Conservation (phyloP, 2,797 vertebrate species). For the Enteromius viviparus region DNA sequence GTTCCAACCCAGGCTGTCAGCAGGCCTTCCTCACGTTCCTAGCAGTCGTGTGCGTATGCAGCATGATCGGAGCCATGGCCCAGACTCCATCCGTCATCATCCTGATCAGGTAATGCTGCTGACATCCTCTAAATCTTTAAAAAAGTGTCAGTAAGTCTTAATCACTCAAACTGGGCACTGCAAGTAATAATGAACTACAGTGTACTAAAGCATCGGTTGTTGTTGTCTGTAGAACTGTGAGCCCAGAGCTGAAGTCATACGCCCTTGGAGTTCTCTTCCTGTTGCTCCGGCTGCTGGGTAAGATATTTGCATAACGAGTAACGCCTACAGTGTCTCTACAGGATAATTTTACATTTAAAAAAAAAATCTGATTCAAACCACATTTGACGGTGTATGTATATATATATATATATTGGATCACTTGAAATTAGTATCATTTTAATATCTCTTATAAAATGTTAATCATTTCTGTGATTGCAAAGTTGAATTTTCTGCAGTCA, state of each 20-base stretch:
- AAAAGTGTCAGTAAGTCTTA: neutral
- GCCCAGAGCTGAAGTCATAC: constrained; percentile 96
- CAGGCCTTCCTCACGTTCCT: constrained; percentile 96
- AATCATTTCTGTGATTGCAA: too few relatives aligned
- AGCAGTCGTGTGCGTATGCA: constrained; percentile 95
- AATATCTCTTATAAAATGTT: too few relatives aligned
- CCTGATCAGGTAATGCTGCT: constrained; percentile 86
- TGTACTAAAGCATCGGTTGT: constrained; percentile 15
- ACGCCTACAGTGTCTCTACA: neutral
- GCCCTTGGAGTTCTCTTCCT: constrained; percentile 96
- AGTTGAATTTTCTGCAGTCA: neutral
- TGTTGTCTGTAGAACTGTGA: constrained; percentile 86
- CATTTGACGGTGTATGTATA: too few relatives aligned
- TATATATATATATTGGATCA: neutral
- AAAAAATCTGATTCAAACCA: too few relatives aligned
- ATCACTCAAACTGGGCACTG: neutral
- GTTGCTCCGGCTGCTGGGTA: constrained; percentile 92
- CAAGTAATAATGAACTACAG: neutral
- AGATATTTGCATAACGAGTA: constrained; percentile 60
- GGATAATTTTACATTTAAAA: neutral
- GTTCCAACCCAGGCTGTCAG: constrained; percentile 90
- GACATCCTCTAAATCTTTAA: neutral
- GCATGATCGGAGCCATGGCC: constrained; percentile 97
- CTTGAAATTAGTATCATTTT: neutral
- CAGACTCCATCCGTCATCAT: constrained; percentile 98